Percentiles rank a stretch among this genome's conserved stretches.
Evolutionary conservation across 2,113 vertebrate species (phyloP).

Genomic region (Laterallus jamaicensis): DNA sequence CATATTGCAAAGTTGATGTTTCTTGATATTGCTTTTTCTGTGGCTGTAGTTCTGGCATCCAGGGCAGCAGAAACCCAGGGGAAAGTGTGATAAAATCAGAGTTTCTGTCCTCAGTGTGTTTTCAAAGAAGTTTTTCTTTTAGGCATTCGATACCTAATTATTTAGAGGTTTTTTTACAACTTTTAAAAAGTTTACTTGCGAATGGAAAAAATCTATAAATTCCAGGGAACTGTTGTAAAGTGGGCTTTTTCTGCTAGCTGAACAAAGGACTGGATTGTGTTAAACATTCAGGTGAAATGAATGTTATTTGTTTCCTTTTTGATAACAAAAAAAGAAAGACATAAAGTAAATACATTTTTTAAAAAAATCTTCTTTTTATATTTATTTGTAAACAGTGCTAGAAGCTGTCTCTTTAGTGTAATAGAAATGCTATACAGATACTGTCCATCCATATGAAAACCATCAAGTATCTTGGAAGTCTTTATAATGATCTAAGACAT

Average conservation of each 20-base stretch:
- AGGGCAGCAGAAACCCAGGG: background rate
- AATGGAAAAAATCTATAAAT: conserved; percentile 69
- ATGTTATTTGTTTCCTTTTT: background rate
- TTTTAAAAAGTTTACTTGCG: conserved; percentile 34
- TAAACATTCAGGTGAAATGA: conserved; percentile 9
- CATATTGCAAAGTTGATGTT: background rate
- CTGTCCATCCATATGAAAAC: background rate
- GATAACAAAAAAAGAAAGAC: background rate
- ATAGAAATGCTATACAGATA: background rate
- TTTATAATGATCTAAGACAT: background rate
- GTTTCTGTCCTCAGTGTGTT: conserved; percentile 11
- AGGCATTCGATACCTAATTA: conserved; percentile 31
- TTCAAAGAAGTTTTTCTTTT: conserved; percentile 45
- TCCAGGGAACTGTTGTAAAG: conserved; percentile 49
- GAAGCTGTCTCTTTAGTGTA: background rate
- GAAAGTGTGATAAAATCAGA: conserved; percentile 13
- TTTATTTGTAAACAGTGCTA: conserved; percentile 22
- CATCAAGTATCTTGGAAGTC: background rate
- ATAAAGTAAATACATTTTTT: too few relatives aligned
- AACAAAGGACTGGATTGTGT: conserved; percentile 31
- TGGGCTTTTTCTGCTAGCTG: conserved; percentile 22
- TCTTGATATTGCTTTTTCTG: conserved; percentile 26
- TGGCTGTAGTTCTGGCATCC: conserved; percentile 12
- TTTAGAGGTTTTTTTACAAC: background rate
- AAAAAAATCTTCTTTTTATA: background rate